These are phyloP conservation scores for Temnothorax unifasciatus DNA, from an alignment of 2,888 invertebrate species.

Conservation along the genomic window DNA sequence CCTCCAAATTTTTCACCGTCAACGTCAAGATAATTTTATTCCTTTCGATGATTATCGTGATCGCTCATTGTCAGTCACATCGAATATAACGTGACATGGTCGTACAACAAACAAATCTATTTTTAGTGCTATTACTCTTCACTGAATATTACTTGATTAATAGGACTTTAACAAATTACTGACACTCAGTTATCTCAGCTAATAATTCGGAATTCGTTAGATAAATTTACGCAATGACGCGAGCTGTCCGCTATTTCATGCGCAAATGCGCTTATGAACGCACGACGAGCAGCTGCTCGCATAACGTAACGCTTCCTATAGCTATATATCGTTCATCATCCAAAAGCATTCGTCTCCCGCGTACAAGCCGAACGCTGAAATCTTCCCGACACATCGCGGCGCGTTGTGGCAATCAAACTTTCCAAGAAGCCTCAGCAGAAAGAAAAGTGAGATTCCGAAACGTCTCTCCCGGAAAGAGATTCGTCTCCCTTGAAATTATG, in stretches of 20 bases:
- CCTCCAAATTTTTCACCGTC: neutral
- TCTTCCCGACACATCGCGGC: constrained; percentile 63
- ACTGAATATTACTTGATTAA: neutral
- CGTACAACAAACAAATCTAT: neutral
- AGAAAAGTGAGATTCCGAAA: constrained; percentile 48
- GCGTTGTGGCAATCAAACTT: constrained; percentile 74
- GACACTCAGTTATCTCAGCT: neutral
- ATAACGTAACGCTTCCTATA: constrained; percentile 52
- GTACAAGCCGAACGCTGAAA: constrained; percentile 62
- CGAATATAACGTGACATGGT: neutral
- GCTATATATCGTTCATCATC: constrained; percentile 52
- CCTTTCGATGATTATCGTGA: neutral
- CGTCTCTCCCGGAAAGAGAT: constrained; percentile 32
- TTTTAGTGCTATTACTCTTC: neutral
- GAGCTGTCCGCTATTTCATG: neutral
- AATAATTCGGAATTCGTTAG: constrained; percentile 21
- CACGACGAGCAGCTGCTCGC: constrained; percentile 28
- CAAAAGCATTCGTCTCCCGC: constrained; percentile 62
- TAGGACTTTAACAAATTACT: constrained; percentile 7
- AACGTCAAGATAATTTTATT: neutral
- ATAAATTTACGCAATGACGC: constrained; percentile 18
- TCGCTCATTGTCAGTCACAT: neutral
- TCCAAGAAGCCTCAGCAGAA: constrained; percentile 44
- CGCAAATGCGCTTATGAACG: constrained; percentile 8
- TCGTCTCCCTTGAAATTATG: constrained; percentile 67